Base-by-base conservation (phyloP, 2,797 vertebrate species). In the Sciurus carolinensis region DNA sequence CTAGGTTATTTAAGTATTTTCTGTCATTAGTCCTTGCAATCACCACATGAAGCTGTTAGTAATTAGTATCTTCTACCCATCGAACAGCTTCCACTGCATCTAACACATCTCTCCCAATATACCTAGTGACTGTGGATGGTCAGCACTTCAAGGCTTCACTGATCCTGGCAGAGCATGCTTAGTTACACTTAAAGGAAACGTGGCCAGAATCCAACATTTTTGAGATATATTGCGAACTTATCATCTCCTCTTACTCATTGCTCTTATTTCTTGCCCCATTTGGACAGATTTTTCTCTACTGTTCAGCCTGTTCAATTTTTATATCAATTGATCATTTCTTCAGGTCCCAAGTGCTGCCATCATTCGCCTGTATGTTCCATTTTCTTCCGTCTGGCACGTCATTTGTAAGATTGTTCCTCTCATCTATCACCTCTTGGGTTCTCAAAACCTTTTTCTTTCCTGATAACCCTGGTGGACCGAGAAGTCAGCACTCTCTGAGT, bases 1-100 rank as follows among this genome's bases (percentile, higher is more conserved):
- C n/a, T 44, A 39, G 72, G 39, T 89, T 66, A 85, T 85, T 90
- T 93, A 90, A 36, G 50, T 20, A 33, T 72, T 30, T 77, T 87
- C 44, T 81, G 6, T 76, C 12, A 67, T 77, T 75, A 90, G 57
- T 44, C n/a, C 33, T 72, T 93, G 7, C 18, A 75, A 66, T 94
- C 12, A 47, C 33, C 33, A 54, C 28, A 36, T 71, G 8, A 62
- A 82, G 44, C 62, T 39, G 7, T 84, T 89, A 72, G 54, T 79
- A 22, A 50, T 57, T 39, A 47, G 52, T 83, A 54, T 47, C 36
- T 69, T 66, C 20, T 57, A 15, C 12, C 44, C 5, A 50, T 71
- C 11, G 17, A 33, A 83, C 42, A 77, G n/a, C 83, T 91, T 33
- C 14, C 28, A 64, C 28, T 30, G 12, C 62, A 64, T 30, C 28